Base-by-base conservation (phyloP, 2,113 vertebrate genomes). In the Empidonax alnorum region DNA sequence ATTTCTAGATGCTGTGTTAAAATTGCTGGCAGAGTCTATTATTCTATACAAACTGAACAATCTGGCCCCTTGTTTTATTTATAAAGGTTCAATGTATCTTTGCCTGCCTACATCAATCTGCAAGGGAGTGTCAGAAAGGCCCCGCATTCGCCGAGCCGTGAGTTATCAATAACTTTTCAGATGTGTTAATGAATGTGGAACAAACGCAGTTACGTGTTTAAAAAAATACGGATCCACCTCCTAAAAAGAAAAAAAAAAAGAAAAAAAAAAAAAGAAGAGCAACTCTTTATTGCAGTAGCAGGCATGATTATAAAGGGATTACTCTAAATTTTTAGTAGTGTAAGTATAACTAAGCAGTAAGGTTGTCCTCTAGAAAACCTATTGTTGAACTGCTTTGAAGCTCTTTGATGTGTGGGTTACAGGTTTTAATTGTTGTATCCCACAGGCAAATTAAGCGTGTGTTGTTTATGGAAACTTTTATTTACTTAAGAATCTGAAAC, bases 51-150 rank as follows among this genome's bases (percentile, higher is more conserved):
- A 97, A 98, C 97, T 98, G 98, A 98, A 98, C 98, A 98, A 98
- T 98, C 98, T 98, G 98, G 98, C 98, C 98, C 98, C 98, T 98
- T 98, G 98, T 98, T 98, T 98, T 98, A 98, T 98, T 98, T 98
- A 98, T 98, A 98, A 98, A 98, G 98, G 98, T 98, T 98, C 98
- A 98, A 98, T 98, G 98, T 98, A 98, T 98, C 98, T 98, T 98
- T 98, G 98, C 98, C 98, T 98, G 98, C 98, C 98, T 98, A 98
- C 98, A 98, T 98, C 98, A 98, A 87, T 98, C 98, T 98, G 98
- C 98, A 98, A 98, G 98, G 98, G 98, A 98, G 98, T 98, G 97
- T 98, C 98, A 98, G 98, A 98, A 98, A 98, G 98, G 98, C 98
- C 98, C 98, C 98, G 98, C 98, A 98, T 98, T 98, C 98, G 98